These are phyloP conservation scores for Brachypterus glaber DNA, from an alignment of 2,888 invertebrate genomes.

Conservation along the genomic window DNA sequence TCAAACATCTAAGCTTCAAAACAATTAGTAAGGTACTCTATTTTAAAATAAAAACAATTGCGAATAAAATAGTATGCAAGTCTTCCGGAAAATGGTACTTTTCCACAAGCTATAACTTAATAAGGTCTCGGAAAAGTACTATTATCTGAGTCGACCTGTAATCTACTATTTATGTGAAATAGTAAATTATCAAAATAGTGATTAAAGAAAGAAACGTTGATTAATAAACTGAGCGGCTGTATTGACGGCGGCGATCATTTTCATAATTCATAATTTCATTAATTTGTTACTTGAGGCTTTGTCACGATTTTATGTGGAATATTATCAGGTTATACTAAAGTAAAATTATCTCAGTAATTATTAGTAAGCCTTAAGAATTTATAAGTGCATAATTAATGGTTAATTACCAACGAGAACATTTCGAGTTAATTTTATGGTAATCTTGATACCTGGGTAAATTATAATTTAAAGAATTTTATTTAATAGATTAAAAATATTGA, in stretches of 20 bases:
- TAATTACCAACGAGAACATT: conserved; percentile 31
- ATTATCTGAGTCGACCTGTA: no score
- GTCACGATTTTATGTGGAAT: conserved; percentile 45
- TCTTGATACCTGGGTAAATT: conserved; percentile 4
- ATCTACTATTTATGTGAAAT: no score
- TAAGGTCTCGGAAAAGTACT: no score
- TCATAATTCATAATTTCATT: conserved; percentile 47
- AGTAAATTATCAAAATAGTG: no score
- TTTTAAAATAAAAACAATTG: no score
- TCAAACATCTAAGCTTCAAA: no score
- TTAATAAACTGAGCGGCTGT: conserved; percentile 29
- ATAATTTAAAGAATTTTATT: not conserved
- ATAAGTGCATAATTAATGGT: conserved; percentile 42
- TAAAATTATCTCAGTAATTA: conserved; percentile 41
- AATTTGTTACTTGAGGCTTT: conserved; percentile 44
- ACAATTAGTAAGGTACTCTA: no score
- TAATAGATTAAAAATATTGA: not conserved
- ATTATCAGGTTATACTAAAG: conserved; percentile 40
- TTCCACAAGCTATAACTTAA: no score
- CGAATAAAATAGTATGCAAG: no score
- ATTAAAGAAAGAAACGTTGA: no score
- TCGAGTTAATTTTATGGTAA: conserved; percentile 18
- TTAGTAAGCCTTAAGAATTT: conserved; percentile 39
- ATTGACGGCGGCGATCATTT: conserved; percentile 42
- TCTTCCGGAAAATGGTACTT: no score